Evolutionary conservation across 2,888 invertebrate genomes (phyloP).

Genomic region (Chironomus riparius): DNA sequence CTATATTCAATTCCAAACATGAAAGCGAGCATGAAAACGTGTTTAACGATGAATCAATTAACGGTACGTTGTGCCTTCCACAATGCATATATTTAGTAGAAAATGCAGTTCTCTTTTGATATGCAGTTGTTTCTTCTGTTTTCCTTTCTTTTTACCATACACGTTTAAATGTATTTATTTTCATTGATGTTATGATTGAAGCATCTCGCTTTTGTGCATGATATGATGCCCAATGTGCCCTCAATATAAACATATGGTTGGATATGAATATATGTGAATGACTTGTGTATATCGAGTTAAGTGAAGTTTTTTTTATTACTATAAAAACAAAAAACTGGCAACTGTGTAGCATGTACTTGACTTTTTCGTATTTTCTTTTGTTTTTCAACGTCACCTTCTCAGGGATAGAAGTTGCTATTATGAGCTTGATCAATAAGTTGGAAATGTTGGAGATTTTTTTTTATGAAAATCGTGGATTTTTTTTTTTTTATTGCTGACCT

Average conservation of each 20-base stretch:
- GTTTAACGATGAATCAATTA: conserved; percentile 25
- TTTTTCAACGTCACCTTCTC: no score
- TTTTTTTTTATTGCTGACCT: no score
- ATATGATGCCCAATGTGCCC: neutral
- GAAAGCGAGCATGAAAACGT: conserved; percentile 13
- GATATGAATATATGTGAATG: neutral
- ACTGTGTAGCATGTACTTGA: neutral
- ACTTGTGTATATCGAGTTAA: neutral
- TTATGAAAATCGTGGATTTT: no score
- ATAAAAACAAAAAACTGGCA: conserved; percentile 12
- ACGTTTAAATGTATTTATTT: neutral
- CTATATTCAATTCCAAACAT: neutral
- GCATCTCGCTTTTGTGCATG: neutral
- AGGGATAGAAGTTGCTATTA: no score
- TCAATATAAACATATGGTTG: conserved; percentile 9
- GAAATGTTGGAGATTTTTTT: no score
- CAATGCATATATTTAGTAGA: neutral
- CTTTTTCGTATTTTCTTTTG: no score
- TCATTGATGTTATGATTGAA: neutral
- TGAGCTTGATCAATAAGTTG: no score
- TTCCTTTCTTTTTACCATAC: no score
- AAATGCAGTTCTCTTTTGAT: neutral
- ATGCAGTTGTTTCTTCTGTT: neutral
- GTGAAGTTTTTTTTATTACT: neutral
- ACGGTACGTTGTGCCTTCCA: conserved; percentile 11